Conservation (phyloP, 2,797 vertebrate genomes). For the Cirrhinus mrigala region DNA sequence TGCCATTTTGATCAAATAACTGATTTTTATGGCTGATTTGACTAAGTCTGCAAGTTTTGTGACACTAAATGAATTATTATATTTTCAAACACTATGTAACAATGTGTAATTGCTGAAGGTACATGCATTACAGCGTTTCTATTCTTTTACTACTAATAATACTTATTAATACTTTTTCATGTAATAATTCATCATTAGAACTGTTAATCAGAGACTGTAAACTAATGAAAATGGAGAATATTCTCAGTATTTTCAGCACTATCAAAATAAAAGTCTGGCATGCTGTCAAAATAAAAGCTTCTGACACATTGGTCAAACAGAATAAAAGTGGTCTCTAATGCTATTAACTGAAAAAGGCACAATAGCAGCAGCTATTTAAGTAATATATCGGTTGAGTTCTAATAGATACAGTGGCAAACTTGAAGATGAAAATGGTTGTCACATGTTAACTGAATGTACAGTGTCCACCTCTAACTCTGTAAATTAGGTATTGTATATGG, state of each 20-base stretch:
- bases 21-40: not conserved
- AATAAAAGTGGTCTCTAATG: not conserved
- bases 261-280: not conserved
- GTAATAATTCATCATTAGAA: too few species aligned
- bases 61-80: not conserved
- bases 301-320: not conserved
- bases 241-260: too few species aligned
- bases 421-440: not conserved
- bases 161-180: too few species aligned
- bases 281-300: not conserved
- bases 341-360: too few species aligned
- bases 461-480: not conserved
- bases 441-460: not conserved
- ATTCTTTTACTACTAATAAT: not conserved
- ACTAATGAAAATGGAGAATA: too few species aligned
- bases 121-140: not conserved
- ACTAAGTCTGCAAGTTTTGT: not conserved
- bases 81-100: not conserved
- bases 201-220: too few species aligned
- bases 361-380: not conserved
- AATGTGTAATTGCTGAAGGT: not conserved
- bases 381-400: not conserved
- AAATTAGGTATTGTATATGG: not conserved
- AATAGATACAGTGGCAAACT: not conserved
- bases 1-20: fast-evolving